These are phyloP conservation scores for Alviniconcha strummeri DNA, from an alignment of 2,888 invertebrate genomes.

Conservation along the genomic window DNA sequence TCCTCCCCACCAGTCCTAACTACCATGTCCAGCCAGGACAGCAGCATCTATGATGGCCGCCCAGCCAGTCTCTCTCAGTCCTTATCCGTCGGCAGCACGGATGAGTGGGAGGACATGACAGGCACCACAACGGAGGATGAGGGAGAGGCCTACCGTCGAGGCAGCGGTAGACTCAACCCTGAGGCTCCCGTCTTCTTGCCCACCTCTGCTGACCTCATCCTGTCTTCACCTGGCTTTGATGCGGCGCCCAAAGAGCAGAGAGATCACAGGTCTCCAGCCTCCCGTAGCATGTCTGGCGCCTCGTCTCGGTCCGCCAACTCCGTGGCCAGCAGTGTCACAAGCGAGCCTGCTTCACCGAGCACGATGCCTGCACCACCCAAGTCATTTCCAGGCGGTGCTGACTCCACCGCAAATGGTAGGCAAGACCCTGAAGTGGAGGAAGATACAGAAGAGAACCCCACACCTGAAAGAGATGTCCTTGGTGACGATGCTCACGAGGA, in stretches of 20 bases:
- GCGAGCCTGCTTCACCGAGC: too few species aligned
- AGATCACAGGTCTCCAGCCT: conserved; percentile 12
- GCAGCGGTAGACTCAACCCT: conserved; percentile 52
- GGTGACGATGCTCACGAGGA: not conserved
- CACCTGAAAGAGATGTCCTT: not conserved
- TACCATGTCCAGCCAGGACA: conserved; percentile 33
- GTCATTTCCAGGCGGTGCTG: too few species aligned
- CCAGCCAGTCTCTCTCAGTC: conserved; percentile 39
- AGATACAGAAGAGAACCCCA: conserved; percentile 1
- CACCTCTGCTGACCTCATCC: conserved; percentile 57
- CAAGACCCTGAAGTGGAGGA: conserved; percentile 10
- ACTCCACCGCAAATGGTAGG: not conserved
- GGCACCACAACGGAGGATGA: conserved; percentile 42
- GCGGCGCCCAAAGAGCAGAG: conserved; percentile 1
- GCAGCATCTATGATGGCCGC: conserved; percentile 31
- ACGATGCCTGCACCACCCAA: too few species aligned
- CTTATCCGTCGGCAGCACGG: conserved; percentile 57
- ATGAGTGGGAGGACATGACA: conserved; percentile 58
- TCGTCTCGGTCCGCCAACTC: not conserved
- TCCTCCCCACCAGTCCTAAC: conserved; percentile 27
- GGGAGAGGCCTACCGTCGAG: conserved; percentile 24
- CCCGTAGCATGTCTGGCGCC: not conserved
- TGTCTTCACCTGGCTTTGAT: conserved; percentile 46
- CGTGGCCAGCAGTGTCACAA: not conserved
- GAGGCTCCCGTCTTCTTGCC: conserved; percentile 65